Conservation (phyloP, 2,888 invertebrate genomes). For the Syrphus vitripennis region DNA sequence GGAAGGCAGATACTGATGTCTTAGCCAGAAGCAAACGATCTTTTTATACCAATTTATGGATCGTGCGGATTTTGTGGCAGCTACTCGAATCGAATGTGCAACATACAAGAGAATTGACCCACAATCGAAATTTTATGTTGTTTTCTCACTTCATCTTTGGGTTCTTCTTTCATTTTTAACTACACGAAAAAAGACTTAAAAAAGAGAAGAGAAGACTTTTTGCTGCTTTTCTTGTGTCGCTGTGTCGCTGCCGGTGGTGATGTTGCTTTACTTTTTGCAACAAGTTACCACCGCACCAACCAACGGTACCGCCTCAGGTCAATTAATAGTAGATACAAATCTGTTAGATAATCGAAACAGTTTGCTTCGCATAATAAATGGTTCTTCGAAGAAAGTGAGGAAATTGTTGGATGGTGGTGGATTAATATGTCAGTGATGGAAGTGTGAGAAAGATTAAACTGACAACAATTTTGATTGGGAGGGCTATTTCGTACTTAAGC, state of each 20-base stretch:
- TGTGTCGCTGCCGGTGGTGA: background rate
- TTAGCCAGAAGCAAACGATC: constrained; percentile 53
- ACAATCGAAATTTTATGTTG: constrained; percentile 49
- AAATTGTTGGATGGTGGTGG: constrained; percentile 32
- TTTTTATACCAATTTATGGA: constrained; percentile 58
- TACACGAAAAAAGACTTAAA: background rate
- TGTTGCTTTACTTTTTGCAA: constrained; percentile 33
- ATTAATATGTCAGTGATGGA: constrained; percentile 7
- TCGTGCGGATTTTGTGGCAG: constrained; percentile 44
- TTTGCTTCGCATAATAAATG: constrained; percentile 14
- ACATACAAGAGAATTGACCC: constrained; percentile 56
- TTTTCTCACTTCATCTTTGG: background rate
- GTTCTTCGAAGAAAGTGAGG: constrained; percentile 63
- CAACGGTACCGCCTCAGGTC: constrained; percentile 45
- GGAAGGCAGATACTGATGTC: constrained; percentile 62
- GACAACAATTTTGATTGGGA: constrained; percentile 1
- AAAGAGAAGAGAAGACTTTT: constrained; percentile 21
- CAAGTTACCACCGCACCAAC: background rate
- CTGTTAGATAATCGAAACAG: constrained; percentile 63
- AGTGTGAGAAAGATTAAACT: constrained; percentile 7
- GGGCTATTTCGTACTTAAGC: background rate
- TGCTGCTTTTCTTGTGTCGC: constrained; percentile 25
- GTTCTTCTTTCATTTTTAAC: constrained; percentile 5
- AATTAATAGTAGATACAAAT: constrained; percentile 55
- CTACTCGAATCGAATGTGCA: constrained; percentile 62